These are phyloP conservation scores for Sphaeramia orbicularis DNA, from an alignment of 2,797 vertebrate genomes.

Conservation along the genomic window DNA sequence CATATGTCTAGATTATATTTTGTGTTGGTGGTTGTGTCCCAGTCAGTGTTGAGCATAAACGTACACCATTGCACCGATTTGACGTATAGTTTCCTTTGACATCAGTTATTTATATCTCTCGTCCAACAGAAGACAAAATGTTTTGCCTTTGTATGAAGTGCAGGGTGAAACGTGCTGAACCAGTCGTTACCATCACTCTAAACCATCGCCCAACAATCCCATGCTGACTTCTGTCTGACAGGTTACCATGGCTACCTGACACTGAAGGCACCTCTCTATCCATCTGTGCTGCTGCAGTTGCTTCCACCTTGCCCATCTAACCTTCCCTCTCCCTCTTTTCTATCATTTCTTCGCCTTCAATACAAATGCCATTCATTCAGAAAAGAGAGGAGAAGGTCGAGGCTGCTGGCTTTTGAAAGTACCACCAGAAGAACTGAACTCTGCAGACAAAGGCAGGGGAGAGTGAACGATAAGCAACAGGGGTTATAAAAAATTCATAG, in stretches of 20 bases:
- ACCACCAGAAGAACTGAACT: slow-evolving; percentile 48
- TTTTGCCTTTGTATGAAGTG: slow-evolving; percentile 21
- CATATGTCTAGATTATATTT: too few species aligned
- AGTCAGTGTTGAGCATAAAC: too few species aligned
- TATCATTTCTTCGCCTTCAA: slow-evolving; percentile 41
- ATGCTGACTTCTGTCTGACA: slow-evolving; percentile 64
- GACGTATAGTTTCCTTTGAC: background rate
- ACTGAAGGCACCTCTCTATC: slow-evolving; percentile 69
- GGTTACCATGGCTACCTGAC: slow-evolving; percentile 81
- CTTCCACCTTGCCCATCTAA: slow-evolving; percentile 59
- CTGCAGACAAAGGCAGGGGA: slow-evolving; percentile 53
- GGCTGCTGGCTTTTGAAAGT: slow-evolving; percentile 60
- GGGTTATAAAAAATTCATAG: slow-evolving; percentile 72
- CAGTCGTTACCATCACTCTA: slow-evolving; percentile 37
- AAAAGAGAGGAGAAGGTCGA: slow-evolving; percentile 64
- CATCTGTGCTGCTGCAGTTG: slow-evolving; percentile 65
- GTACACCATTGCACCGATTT: background rate
- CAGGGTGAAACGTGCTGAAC: slow-evolving; percentile 42
- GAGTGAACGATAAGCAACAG: slow-evolving; percentile 60
- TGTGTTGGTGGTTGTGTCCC: too few species aligned
- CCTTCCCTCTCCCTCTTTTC: slow-evolving; percentile 33
- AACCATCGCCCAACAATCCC: slow-evolving; percentile 39
- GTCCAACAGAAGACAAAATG: slow-evolving; percentile 19
- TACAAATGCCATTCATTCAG: slow-evolving; percentile 63
- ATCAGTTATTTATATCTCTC: slow-evolving; percentile 3